Base-by-base conservation (phyloP, 2,797 vertebrate species). In the Gadopsis marmoratus region DNA sequence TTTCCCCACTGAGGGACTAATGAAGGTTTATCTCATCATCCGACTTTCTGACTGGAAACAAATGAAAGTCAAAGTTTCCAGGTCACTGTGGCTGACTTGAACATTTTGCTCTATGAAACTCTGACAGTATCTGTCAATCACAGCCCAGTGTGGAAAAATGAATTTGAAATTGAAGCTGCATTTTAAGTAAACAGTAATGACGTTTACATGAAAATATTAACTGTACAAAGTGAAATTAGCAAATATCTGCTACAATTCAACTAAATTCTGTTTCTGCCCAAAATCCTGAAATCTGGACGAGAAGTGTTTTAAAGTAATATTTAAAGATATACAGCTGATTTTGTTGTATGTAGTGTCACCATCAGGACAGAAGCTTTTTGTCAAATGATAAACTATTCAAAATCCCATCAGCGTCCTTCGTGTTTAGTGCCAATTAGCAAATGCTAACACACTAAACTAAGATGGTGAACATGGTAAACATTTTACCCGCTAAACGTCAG, bases 1-100 rank as follows among this genome's bases (percentile, higher is more conserved):
- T 26, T 26, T 26, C 26, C 26, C 26, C 26, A 26, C 26, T 26
- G 26, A 26, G 26, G 26, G 26, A 26, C 26, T 26, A 26, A 26
- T 26, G 26, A 26, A 26, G 26, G 26, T 26, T 26, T 26, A 26
- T 26, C 1, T 26, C 26, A 26, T 26, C 26, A 71, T 73, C 50
- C 21, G 41, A 29, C 26, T 74, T 55, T 68, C 60, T 37, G 39
- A 35, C 12, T 82, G 73, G 70, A 82, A 82, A 79, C 69, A 58
- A 81, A 29, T 41, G 59, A 69, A 73, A 69, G 61, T 53, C 51
- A 37, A 41, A 71, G 67, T 86, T 86, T 80, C 79, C 82, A 78
- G 62, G 66, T 75, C 61, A 31, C 65, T 4, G 41, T 60, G 55
- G 79, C 68, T 79, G 41, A 66, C 64, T 70, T 62, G 78, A 26